phyloP scores from a whole-genome alignment of 1,140 invertebrate species.

The Semibalanus balanoides region DNA sequence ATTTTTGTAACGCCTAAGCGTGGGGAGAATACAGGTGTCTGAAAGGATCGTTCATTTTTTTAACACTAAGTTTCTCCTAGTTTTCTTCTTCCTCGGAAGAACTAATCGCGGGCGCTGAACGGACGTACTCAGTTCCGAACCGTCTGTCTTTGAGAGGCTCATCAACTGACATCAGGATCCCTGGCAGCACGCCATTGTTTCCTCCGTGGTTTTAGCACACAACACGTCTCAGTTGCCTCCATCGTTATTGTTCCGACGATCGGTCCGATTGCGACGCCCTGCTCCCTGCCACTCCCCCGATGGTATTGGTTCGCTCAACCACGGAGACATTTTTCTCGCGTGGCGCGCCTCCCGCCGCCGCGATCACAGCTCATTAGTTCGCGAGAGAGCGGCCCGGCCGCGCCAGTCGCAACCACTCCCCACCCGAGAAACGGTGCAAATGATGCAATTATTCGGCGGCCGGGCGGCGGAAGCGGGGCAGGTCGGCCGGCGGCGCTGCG shows the following conservation, averaged over 20 bases:
- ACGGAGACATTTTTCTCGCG: neutral
- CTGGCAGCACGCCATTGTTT: neutral
- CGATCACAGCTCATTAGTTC: neutral
- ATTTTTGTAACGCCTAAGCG: neutral
- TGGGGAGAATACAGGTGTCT: neutral
- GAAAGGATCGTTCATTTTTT: too few species aligned
- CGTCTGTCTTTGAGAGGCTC: neutral
- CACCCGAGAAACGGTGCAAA: neutral
- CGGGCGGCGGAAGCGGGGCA: too few species aligned
- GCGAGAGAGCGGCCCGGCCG: neutral
- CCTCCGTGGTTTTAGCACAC: neutral
- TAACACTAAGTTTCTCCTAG: too few species aligned
- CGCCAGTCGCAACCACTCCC: too few species aligned
- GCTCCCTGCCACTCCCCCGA: neutral
- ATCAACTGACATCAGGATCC: neutral
- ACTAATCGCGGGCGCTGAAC: too few species aligned
- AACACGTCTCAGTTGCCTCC: neutral
- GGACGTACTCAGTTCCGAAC: too few species aligned
- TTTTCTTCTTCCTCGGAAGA: too few species aligned
- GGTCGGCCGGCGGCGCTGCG: too few species aligned
- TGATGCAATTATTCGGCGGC: neutral
- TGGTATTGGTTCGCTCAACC: too few species aligned
- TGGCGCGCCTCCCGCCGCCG: too few species aligned
- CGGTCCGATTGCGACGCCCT: neutral
- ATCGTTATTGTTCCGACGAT: neutral